These are phyloP conservation scores for Fopius arisanus DNA, from an alignment of 1,140 invertebrate species.

Conservation along the genomic window DNA sequence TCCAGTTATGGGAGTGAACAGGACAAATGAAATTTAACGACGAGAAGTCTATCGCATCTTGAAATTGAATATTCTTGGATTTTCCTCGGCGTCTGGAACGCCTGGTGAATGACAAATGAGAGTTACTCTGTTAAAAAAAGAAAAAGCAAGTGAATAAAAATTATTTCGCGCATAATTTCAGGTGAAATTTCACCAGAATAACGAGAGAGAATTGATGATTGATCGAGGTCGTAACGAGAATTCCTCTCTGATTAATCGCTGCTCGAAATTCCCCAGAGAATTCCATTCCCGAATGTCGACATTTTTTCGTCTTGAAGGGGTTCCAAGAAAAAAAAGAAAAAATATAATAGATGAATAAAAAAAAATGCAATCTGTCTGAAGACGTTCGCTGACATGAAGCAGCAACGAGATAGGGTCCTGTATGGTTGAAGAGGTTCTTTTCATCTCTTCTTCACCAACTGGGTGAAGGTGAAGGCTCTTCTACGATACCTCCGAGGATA, in stretches of 20 bases:
- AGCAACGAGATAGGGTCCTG: too few species aligned
- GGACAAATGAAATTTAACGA: neutral
- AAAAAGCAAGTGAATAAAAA: too few species aligned
- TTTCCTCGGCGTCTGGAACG: neutral
- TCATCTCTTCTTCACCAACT: neutral
- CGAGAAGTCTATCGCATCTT: neutral
- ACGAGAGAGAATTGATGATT: too few species aligned
- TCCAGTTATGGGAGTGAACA: neutral
- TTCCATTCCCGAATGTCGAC: neutral
- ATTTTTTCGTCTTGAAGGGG: neutral
- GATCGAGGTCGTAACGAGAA: too few species aligned
- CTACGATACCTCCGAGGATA: slow-evolving; percentile 7
- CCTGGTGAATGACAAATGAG: neutral
- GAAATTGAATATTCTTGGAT: neutral
- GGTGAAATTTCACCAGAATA: too few species aligned
- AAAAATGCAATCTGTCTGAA: neutral
- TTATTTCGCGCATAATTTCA: too few species aligned
- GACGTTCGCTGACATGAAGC: neutral
- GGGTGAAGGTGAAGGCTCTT: slow-evolving; percentile 5
- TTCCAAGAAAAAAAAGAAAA: neutral
- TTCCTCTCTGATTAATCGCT: too few species aligned
- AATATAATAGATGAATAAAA: too few species aligned
- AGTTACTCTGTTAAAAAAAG: too few species aligned
- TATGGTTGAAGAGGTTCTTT: neutral
- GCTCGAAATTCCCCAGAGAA: too few species aligned